A percentile compares a stretch with the other conserved stretches of the same genome.
These are phyloP conservation scores for Salarias fasciatus DNA, from an alignment of 2,797 vertebrate species.

Conservation along the genomic window DNA sequence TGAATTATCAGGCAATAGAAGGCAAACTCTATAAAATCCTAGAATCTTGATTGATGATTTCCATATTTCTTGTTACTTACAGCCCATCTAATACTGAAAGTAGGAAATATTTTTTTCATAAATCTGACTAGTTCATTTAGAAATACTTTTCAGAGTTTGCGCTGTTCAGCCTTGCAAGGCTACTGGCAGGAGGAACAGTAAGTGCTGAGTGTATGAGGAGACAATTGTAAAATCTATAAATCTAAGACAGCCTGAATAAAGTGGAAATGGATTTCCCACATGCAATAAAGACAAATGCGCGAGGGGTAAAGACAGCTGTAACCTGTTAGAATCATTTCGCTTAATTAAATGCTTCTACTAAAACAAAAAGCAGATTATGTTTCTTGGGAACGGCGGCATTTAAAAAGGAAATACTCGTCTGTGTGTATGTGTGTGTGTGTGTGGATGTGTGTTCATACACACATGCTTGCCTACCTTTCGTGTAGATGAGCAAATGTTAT, in stretches of 20 bases:
- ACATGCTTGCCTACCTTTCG: constrained; percentile 10
- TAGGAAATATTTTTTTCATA: constrained; percentile 1
- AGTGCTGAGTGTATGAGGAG: constrained; percentile 67
- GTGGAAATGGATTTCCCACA: constrained; percentile 73
- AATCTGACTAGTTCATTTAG: constrained; percentile 26
- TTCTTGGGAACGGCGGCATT: constrained; percentile 56
- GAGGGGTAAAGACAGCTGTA: constrained; percentile 60
- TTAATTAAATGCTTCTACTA: constrained; percentile 78
- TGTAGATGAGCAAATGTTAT: constrained; percentile 55
- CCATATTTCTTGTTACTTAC: too few species aligned
- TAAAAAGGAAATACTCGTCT: constrained; percentile 53
- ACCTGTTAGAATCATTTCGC: constrained; percentile 72
- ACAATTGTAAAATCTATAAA: constrained; percentile 74
- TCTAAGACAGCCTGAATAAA: constrained; percentile 61
- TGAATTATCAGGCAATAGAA: too few species aligned
- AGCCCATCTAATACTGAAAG: too few species aligned
- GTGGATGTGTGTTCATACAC: neutral
- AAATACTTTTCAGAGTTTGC: constrained; percentile 30
- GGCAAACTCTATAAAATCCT: too few species aligned
- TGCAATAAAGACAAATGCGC: constrained; percentile 56
- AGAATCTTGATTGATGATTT: too few species aligned
- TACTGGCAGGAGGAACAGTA: constrained; percentile 45
- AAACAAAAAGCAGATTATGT: constrained; percentile 66
- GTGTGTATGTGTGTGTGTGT: constrained; percentile 13
- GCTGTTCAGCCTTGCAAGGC: constrained; percentile 24